Base-by-base conservation (phyloP, 2,888 invertebrate genomes). In the Aplocera efformata region DNA sequence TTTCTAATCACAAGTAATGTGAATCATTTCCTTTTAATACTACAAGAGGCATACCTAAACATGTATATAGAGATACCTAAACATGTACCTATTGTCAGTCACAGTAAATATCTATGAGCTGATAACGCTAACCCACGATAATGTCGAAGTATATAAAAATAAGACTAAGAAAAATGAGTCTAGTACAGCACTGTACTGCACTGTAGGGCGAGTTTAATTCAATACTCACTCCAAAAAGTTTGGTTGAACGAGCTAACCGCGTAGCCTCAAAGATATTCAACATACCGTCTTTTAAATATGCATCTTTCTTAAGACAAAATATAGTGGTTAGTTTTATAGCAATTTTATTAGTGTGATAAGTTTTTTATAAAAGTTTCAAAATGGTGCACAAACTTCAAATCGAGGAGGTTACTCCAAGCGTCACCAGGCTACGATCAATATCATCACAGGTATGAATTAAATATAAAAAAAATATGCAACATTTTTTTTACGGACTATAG, bases 381-480 rank as follows among this genome's bases (percentile, higher is more conserved):
- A 58, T 58, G 58, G 56, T 58, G 53, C 44, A 47, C 13, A 52
- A 54, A 45, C 21, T 57, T 7, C 44, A 50, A 40, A 45, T 52
- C 25, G 51, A 55, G 21, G 50, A 56, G 24, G 50, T 47, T 1
- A 35, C 41, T 24, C 50, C 57, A 7, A 31, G 59, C 6, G 71
- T 67, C 0, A 73, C 66, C 34, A 56, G 74, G 27, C 29, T 80
- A 1, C 63, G 70, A 51, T 77, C 74, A 1, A 53, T 81, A 9
- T 44, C 63, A 2, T 71, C 84, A 23, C 84, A 84, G 72, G 84
- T 82, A 58, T 47, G 67, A 60, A 9, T 11, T 24, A n/a, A n/a
- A 29, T 17, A 3, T 17, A n/a, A n/a, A n/a, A n/a, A 11, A 10
- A 11, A 1, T 10, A n/a, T 1, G 6, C 4, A 6, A 20, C 20